Evolutionary conservation across 2,888 invertebrate species (phyloP).

Genomic region (Heliothis peltigera): DNA sequence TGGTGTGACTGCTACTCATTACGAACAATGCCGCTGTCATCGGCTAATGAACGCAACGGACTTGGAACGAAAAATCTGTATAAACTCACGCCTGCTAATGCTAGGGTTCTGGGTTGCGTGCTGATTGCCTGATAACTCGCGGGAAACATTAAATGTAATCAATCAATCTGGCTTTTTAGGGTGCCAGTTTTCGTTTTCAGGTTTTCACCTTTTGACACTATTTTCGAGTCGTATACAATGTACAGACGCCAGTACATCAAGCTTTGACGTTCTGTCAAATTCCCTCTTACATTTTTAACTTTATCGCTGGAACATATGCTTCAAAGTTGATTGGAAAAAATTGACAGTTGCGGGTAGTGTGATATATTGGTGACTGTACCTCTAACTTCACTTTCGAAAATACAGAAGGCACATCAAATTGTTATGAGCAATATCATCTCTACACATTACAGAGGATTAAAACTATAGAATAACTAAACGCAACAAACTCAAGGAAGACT

Average conservation of each 20-base stretch:
- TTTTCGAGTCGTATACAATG: neutral
- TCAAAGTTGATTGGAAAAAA: too few species aligned
- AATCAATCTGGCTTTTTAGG: constrained; percentile 32
- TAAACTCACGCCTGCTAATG: constrained; percentile 1
- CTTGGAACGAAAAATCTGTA: constrained; percentile 45
- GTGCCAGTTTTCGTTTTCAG: constrained; percentile 10
- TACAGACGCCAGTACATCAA: too few species aligned
- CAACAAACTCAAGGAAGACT: neutral
- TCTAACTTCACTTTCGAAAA: too few species aligned
- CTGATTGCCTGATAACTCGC: constrained; percentile 20
- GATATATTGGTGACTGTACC: too few species aligned
- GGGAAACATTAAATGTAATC: constrained; percentile 34
- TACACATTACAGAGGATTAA: constrained; percentile 23
- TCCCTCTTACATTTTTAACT: too few species aligned
- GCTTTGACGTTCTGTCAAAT: too few species aligned
- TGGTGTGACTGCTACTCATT: constrained; percentile 77
- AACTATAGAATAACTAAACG: constrained; percentile 14
- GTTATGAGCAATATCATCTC: neutral
- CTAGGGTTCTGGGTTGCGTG: constrained; percentile 30
- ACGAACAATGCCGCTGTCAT: constrained; percentile 56
- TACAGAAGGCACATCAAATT: neutral
- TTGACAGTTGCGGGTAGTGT: too few species aligned
- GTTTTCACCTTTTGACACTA: constrained; percentile 4
- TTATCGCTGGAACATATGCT: too few species aligned
- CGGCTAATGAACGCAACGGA: constrained; percentile 43